phyloP scores from a whole-genome alignment of 2,797 vertebrate species.

The Sebastes dallii region DNA sequence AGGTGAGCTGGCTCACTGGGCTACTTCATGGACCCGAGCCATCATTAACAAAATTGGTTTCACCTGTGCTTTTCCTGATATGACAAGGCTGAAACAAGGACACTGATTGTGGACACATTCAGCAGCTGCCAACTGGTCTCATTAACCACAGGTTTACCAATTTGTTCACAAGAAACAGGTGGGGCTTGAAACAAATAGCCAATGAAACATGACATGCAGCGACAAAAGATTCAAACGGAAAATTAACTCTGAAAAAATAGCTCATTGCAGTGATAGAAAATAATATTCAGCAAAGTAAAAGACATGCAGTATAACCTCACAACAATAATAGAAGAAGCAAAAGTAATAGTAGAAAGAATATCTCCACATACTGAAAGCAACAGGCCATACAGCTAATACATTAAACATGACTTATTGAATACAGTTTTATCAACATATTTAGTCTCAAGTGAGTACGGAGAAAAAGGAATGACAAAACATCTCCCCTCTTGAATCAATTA shows the following conservation, averaged over 20 bases:
- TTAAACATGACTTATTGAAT: not conserved
- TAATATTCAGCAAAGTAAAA: not conserved
- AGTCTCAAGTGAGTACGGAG: not conserved
- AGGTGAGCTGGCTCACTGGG: not conserved
- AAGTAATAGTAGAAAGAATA: not conserved
- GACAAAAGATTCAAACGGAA: not conserved
- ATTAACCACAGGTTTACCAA: not conserved
- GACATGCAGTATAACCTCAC: not conserved
- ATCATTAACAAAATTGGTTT: not conserved
- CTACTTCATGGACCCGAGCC: not conserved
- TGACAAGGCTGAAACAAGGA: not conserved
- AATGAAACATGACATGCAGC: not conserved
- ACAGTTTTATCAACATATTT: not conserved
- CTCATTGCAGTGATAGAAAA: not conserved
- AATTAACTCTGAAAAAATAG: not conserved
- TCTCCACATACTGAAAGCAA: not conserved
- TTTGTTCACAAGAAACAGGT: not conserved
- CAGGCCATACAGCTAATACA: not conserved
- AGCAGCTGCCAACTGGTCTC: not conserved
- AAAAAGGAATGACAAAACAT: not conserved
- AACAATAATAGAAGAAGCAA: not conserved
- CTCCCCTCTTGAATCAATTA: too few relatives aligned
- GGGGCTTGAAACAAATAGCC: not conserved
- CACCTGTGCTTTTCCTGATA: not conserved
- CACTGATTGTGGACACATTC: not conserved